Conservation (phyloP, 2,113 vertebrate species). For the Ranitomeya imitator region DNA sequence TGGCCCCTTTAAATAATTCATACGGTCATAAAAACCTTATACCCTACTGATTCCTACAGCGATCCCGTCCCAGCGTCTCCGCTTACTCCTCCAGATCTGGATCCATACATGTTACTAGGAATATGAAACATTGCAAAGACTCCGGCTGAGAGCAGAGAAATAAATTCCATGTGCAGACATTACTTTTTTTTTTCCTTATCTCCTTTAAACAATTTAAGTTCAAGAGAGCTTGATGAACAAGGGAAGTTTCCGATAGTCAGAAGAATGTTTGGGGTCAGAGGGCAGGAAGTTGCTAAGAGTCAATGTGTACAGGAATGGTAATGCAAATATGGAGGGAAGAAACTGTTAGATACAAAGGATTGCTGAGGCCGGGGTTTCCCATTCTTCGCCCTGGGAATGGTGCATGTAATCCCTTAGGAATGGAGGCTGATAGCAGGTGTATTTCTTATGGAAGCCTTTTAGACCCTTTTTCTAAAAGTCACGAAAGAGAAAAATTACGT, state of each 20-base stretch:
- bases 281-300: slow-evolving; percentile 53
- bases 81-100: slow-evolving; percentile 18
- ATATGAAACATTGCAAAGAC: neutral
- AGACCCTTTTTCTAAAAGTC: neutral
- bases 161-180: slow-evolving; percentile 31
- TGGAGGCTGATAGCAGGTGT: slow-evolving; percentile 18
- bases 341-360: slow-evolving; percentile 13
- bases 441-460: slow-evolving; percentile 16
- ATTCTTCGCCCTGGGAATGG: neutral
- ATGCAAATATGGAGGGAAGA: slow-evolving; percentile 31
- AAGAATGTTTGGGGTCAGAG: slow-evolving; percentile 52
- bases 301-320: slow-evolving; percentile 37
- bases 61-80: neutral
- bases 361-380: neutral
- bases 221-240: slow-evolving; percentile 40
- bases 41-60: neutral
- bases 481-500: neutral
- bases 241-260: slow-evolving; percentile 43
- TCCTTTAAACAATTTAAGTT: slow-evolving; percentile 32
- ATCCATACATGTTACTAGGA: neutral
- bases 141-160: slow-evolving; percentile 5
- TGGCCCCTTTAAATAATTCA: neutral
- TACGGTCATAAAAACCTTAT: neutral
- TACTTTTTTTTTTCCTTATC: slow-evolving; percentile 21
- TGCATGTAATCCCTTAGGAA: slow-evolving; percentile 26